Percentiles rank a stretch among this genome's conserved stretches.
Conservation (phyloP, 1,140 invertebrate genomes). For the Bicyclus anynana region DNA sequence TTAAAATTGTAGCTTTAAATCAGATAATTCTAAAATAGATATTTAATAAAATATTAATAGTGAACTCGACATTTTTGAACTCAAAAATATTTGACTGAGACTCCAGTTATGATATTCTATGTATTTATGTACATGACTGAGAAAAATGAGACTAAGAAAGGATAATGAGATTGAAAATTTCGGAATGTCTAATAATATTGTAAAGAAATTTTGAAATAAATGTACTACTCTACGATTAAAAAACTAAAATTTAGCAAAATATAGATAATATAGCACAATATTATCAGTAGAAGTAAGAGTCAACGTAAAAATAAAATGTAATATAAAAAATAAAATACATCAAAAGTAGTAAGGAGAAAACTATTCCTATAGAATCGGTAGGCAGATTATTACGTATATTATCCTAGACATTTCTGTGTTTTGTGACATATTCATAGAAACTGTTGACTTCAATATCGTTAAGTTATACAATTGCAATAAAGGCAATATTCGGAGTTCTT, state of each 20-base stretch:
- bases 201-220: conserved; percentile 3
- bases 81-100: conserved; percentile 19
- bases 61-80: conserved; percentile 11
- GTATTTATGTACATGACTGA: background rate
- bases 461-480: too few relatives aligned
- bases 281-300: background rate
- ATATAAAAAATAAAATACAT: background rate
- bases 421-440: too few relatives aligned
- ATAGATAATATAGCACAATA: background rate
- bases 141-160: conserved; percentile 11
- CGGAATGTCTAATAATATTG: background rate
- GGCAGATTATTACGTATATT: background rate
- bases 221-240: background rate
- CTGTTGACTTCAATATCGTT: too few relatives aligned
- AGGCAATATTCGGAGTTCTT: too few relatives aligned
- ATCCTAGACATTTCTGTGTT: too few relatives aligned
- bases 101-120: conserved; percentile 1
- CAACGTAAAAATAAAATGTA: background rate
- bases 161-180: conserved; percentile 12
- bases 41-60: conserved; percentile 28
- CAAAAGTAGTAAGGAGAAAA: background rate
- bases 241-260: background rate
- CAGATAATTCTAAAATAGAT: conserved; percentile 48
- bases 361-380: background rate
- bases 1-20: conserved; percentile 52